These are phyloP conservation scores for Babyrousa celebensis DNA, from an alignment of 2,797 vertebrate genomes.

Conservation along the genomic window DNA sequence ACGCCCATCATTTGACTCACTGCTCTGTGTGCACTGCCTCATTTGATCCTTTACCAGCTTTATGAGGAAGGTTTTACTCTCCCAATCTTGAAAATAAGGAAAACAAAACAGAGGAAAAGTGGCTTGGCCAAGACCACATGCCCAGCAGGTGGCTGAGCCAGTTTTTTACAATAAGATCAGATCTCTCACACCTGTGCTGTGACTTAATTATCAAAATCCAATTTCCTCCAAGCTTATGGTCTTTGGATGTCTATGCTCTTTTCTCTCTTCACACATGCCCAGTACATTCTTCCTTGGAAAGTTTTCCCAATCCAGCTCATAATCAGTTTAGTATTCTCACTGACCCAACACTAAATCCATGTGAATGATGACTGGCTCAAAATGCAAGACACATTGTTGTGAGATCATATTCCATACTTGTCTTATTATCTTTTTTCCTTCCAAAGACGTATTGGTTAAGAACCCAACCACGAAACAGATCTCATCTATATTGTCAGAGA, in stretches of 20 bases:
- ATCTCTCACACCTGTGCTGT: not conserved
- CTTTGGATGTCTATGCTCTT: not conserved
- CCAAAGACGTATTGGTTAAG: not conserved
- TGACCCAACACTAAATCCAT: not conserved
- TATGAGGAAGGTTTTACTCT: not conserved
- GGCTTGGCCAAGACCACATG: not conserved
- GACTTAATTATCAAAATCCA: not conserved
- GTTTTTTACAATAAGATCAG: not conserved
- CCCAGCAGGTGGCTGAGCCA: not conserved
- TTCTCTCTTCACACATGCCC: not conserved
- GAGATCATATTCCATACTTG: not conserved
- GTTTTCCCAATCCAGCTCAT: not conserved
- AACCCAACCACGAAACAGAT: not conserved
- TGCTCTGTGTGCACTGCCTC: not conserved
- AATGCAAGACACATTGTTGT: not conserved
- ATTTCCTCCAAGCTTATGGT: not conserved
- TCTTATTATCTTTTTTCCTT: not conserved
- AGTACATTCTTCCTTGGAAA: not conserved
- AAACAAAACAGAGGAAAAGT: not conserved
- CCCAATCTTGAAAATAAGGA: not conserved
- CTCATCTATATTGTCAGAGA: not conserved
- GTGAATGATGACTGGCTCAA: not conserved
- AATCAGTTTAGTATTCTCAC: constrained; percentile 35
- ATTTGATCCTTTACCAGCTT: not conserved
- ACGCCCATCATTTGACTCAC: fast-evolving